A percentile compares a stretch with the other conserved stretches of the same genome.
Conservation (phyloP, 1,140 invertebrate genomes). For the Plutomurus gul region DNA sequence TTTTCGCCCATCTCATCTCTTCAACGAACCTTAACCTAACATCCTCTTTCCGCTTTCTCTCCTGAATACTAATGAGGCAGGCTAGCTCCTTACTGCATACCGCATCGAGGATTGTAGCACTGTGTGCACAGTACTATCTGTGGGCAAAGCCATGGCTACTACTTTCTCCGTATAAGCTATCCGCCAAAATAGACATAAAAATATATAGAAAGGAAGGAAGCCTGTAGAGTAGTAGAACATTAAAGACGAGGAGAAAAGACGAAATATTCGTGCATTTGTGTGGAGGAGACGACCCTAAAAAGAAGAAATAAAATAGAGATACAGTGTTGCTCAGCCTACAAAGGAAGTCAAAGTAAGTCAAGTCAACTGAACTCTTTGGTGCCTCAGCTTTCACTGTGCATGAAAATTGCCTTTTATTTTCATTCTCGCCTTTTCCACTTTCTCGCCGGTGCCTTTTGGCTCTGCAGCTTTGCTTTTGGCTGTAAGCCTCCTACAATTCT, state of each 20-base stretch:
- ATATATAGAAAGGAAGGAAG: not conserved
- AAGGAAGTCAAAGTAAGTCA: not conserved
- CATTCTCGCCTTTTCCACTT: slow-evolving; percentile 22
- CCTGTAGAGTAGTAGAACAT: not conserved
- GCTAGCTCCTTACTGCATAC: not conserved
- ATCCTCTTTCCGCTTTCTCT: slow-evolving; percentile 30
- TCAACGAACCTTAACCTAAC: slow-evolving; percentile 37
- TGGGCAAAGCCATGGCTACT: too few species aligned
- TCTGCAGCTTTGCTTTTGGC: not conserved
- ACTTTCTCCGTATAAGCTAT: too few species aligned
- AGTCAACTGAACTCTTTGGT: slow-evolving; percentile 1
- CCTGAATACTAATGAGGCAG: slow-evolving; percentile 37
- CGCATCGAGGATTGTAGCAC: not conserved
- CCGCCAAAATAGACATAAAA: not conserved
- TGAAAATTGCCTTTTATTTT: slow-evolving; percentile 28
- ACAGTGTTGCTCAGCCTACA: not conserved
- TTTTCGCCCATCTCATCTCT: slow-evolving; percentile 28
- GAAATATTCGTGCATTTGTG: not conserved
- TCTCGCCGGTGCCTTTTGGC: not conserved
- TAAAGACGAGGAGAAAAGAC: not conserved
- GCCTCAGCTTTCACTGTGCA: slow-evolving; percentile 27
- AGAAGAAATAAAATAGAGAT: not conserved
- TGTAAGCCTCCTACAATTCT: too few species aligned
- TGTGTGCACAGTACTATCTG: slow-evolving; percentile 5
- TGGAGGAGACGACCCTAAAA: not conserved